A percentile compares a stretch with the other conserved stretches of the same genome.
These are phyloP conservation scores for Halichondria panicea DNA, from an alignment of 37 sponge, comb jelly and placozoan species.

Conservation along the genomic window DNA sequence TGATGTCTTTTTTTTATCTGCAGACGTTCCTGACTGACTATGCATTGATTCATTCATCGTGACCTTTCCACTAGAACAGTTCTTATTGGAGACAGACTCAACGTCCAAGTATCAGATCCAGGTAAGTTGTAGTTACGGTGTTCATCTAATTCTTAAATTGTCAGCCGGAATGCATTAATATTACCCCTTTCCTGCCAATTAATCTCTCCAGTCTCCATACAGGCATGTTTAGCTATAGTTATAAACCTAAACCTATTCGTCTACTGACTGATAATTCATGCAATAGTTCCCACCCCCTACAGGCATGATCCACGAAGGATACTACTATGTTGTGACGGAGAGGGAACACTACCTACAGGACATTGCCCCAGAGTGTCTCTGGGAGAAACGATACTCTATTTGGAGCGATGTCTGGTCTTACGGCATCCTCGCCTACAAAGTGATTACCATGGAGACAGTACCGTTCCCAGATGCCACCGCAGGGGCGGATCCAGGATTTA, in stretches of 20 bases:
- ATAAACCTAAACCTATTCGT: too few species aligned
- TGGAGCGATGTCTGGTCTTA: constrained; percentile 86
- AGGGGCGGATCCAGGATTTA: too few species aligned
- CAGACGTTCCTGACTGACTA: constrained; percentile 55
- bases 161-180: too few species aligned
- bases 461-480: constrained; percentile 36
- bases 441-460: constrained; percentile 44
- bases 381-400: constrained; percentile 48
- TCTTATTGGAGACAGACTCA: constrained; percentile 49
- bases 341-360: constrained; percentile 62
- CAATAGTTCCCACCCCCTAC: too few species aligned
- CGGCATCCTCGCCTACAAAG: constrained; percentile 66
- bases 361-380: constrained; percentile 79
- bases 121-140: too few species aligned
- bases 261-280: too few species aligned
- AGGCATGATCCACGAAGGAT: constrained; percentile 60
- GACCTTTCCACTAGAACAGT: constrained; percentile 63
- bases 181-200: too few species aligned
- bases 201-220: too few species aligned
- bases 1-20: not conserved
- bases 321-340: constrained; percentile 72
- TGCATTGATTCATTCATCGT: constrained; percentile 68
- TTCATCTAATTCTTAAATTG: too few species aligned
- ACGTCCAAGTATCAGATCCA: constrained; percentile 68
- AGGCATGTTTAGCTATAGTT: too few species aligned